Conservation (phyloP, 2,888 invertebrate genomes). For the Polietes domitor region DNA sequence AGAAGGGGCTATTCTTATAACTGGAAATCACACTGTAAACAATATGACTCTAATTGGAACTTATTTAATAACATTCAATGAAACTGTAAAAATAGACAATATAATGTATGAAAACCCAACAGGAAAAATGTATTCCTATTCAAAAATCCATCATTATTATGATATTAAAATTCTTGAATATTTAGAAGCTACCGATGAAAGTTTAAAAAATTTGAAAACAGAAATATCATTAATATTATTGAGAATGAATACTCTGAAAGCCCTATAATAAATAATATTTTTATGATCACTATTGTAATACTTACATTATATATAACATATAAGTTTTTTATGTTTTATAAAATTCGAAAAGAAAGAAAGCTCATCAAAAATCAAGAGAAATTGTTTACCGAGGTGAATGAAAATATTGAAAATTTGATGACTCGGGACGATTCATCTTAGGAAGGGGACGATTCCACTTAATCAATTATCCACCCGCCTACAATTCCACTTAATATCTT, state of each 20-base stretch:
- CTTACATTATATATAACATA: neutral
- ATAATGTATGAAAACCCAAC: no score
- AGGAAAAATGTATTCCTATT: no score
- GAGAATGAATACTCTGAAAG: neutral
- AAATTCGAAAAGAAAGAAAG: neutral
- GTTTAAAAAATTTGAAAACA: neutral
- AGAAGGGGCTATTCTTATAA: no score
- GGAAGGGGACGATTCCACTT: no score
- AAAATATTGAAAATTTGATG: neutral
- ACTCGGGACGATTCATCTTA: slow-evolving; percentile 3
- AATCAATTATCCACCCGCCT: neutral
- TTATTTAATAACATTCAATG: no score
- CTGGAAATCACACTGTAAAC: no score
- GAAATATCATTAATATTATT: neutral
- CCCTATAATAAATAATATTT: neutral
- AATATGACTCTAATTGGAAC: no score
- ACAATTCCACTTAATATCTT: neutral
- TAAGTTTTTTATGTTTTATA: neutral
- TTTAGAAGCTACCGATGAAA: no score
- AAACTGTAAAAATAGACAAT: no score
- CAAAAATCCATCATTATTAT: no score
- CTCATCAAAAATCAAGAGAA: neutral
- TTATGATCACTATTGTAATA: neutral
- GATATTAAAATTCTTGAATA: no score
- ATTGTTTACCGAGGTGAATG: neutral